These are phyloP conservation scores for Montipora sp. DNA, from an alignment of 64 coral and sea anemone genomes.

Conservation along the genomic window DNA sequence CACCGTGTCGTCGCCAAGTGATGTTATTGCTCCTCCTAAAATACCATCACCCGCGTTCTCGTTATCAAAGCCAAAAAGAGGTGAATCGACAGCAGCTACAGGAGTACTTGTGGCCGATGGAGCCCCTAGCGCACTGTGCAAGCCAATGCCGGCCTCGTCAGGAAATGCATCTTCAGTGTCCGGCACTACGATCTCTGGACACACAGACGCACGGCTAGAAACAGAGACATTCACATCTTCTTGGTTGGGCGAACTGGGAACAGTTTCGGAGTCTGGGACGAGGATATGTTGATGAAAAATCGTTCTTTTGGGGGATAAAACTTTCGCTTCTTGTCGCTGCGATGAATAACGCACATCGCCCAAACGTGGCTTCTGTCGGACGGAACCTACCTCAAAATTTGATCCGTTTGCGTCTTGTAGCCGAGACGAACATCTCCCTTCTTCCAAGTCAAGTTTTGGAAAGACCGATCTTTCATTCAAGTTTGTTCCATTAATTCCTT, in stretches of 20 bases:
- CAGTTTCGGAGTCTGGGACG: not conserved
- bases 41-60: not conserved
- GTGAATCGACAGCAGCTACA: not conserved
- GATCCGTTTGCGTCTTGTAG: not conserved
- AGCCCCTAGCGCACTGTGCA: not conserved
- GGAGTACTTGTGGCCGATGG: conserved; percentile 39
- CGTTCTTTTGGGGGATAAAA: not conserved
- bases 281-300: not conserved
- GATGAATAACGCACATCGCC: not conserved
- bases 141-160: not conserved
- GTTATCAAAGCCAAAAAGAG: not conserved
- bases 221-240: not conserved
- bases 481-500: not conserved
- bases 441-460: not conserved
- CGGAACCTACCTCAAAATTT: not conserved
- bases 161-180: conserved; percentile 21
- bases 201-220: not conserved
- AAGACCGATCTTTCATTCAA: not conserved
- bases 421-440: not conserved
- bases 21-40: not conserved
- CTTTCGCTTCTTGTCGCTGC: not conserved
- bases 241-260: not conserved
- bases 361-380: not conserved
- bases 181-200: not conserved
- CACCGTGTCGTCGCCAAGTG: not conserved